These are phyloP conservation scores for Macrobrachium rosenbergii DNA, from an alignment of 1,140 invertebrate genomes.

Conservation along the genomic window DNA sequence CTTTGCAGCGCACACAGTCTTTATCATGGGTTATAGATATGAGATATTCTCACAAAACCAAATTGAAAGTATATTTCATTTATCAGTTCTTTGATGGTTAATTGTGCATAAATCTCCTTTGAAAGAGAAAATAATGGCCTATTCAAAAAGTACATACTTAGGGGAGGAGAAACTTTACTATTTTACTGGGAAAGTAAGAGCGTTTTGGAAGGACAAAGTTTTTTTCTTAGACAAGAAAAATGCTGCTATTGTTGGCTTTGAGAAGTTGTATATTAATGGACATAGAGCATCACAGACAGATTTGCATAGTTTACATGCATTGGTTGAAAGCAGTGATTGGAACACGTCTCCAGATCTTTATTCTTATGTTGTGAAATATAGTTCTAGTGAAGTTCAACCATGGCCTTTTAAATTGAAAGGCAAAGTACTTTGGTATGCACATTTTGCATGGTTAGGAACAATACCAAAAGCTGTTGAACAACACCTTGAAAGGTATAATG, in stretches of 20 bases:
- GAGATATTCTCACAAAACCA: too few relatives aligned
- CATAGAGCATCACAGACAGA: background rate
- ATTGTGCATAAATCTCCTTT: too few relatives aligned
- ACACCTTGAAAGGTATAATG: background rate
- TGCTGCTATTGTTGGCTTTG: slow-evolving; percentile 4
- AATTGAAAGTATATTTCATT: too few relatives aligned
- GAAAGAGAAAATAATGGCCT: too few relatives aligned
- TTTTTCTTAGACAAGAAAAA: background rate
- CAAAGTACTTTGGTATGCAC: background rate
- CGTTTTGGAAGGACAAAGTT: background rate
- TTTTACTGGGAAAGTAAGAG: background rate
- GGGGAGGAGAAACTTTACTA: background rate
- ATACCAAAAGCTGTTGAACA: slow-evolving; percentile 3
- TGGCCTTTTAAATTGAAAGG: background rate
- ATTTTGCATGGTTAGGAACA: background rate
- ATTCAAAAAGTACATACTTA: too few relatives aligned
- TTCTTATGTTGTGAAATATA: background rate
- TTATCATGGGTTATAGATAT: too few relatives aligned
- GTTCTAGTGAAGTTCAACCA: background rate
- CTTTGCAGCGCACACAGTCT: too few relatives aligned
- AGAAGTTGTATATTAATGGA: background rate
- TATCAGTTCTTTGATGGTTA: too few relatives aligned
- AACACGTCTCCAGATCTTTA: background rate
- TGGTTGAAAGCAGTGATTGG: background rate
- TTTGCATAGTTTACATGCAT: background rate